Base-by-base conservation (phyloP, 2,888 invertebrate species). In the Gymnocheta viridis region DNA sequence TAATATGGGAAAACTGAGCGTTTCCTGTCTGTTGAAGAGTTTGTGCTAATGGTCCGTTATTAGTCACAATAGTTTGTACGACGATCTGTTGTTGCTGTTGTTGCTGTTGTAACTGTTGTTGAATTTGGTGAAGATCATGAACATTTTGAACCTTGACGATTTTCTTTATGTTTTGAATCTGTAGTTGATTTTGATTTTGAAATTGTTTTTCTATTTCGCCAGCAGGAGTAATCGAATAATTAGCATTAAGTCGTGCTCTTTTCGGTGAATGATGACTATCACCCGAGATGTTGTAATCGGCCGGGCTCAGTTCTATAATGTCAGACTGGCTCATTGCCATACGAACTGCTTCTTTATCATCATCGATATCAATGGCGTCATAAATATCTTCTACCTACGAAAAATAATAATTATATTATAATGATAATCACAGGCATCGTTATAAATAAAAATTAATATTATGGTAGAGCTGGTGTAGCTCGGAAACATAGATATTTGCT, bases 291-390 rank as follows among this genome's bases (percentile, higher is more conserved):
- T 92, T 88, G 90, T 94, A 86, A 93, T 92, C 89, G 93, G 93
- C 90, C 7, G 90, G 91, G 62, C 90, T 89, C 93, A 93, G 89
- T 93, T 94, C 87, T 93, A 92, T 60, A 93, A 93, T 88, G 93
- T 94, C 88, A 92, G 93, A 85, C 93, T 88, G 88, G 64, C 86
- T 87, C 27, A 91, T 88, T 2, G 87, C 86, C 60, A 88, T 87
- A 41, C 88, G 89, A 14, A 91, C 87, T 0, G 89, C 84, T 54
- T 90, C 89, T 81, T 92, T 92, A 38, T 90, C 94, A 84, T 96
- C 95, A 86, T 96, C 95, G 85, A 94, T 92, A 80, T 96, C 96
- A 67, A 95, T 93, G 87, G 95, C 95, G 90, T 96, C 96, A 89
- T 96, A 96, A 1, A 95, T 93, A 82, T 95, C 94, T 87, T 95